Evolutionary conservation across 1,140 invertebrate genomes (phyloP), one percentile per base, ranked within the genome.

Genomic region (Neoseiulus cucumeris): DNA sequence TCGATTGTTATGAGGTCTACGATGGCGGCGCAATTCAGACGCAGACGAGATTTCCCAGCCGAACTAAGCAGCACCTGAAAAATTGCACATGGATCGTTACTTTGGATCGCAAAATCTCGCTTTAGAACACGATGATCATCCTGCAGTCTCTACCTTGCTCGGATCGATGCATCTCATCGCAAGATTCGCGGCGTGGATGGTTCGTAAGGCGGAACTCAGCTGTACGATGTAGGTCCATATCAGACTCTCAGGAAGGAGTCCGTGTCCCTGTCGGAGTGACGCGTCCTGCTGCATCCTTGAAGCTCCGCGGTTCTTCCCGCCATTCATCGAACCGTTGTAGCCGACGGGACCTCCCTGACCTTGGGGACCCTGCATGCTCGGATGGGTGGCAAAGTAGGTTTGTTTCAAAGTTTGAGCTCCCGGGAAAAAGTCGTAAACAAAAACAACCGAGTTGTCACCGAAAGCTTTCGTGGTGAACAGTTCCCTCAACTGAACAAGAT

Each of bases 161-260:
- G 89, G 88, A 75, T 96, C 90, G 68, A 98, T 76, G 71, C 84
- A 83, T 70, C 88, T 81, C 68, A 74, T 80, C 17, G 81, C 79
- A 18, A 84, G 73, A 20, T 79, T 84, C 68, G 87, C 85, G 64
- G 87, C 83, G 76, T 98, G 94, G 71, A 97, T 89, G 55, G 87
- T 83, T 44, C 93, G 80, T 47, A 98, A 77, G 2, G 90, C 91
- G n/a, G 91, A 89, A 42, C 89, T 94, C 51, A 98, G 78, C 77
- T 98, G 93, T 64, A 97, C 90, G 28, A 97, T 84, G 68, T 95
- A 91, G 68, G 86, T 87, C 93, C 94, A 98, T 67, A 98, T 85
- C 44, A 89, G 82, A 66, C 84, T 84, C 75, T 97, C 94, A 0
- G 91, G 86, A 65, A 97, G 78, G 76, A 88, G 81, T 78, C 76